These are phyloP conservation scores for Girardia tigrina DNA, from an alignment of 2,888 invertebrate species.

Conservation along the genomic window DNA sequence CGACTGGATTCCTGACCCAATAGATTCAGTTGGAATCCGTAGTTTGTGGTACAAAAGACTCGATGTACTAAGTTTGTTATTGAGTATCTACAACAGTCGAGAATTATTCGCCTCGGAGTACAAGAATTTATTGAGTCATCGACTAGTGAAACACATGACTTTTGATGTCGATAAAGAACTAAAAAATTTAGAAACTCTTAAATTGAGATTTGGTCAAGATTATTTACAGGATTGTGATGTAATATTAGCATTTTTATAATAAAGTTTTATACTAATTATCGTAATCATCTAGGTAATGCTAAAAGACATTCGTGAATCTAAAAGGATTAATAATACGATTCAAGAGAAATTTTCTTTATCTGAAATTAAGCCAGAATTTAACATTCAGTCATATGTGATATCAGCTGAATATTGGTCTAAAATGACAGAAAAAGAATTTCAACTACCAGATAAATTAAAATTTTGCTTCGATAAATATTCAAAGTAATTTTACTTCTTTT, in stretches of 20 bases:
- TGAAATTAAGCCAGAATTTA: not conserved
- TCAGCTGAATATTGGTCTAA: constrained; percentile 97
- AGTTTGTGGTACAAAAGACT: constrained; percentile 55
- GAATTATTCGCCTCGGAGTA: constrained; percentile 96
- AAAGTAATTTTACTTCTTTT: constrained; percentile 49
- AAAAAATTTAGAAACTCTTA: constrained; percentile 70
- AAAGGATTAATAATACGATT: constrained; percentile 65
- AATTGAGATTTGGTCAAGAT: constrained; percentile 54
- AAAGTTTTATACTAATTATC: constrained; percentile 14
- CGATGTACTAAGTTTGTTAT: constrained; percentile 92
- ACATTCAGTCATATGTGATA: constrained; percentile 60
- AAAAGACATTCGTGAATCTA: constrained; percentile 87
- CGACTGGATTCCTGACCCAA: constrained; percentile 41
- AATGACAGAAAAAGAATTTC: constrained; percentile 79
- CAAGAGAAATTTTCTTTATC: constrained; percentile 38
- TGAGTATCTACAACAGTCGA: constrained; percentile 93
- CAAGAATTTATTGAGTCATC: constrained; percentile 75
- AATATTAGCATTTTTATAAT: constrained; percentile 26
- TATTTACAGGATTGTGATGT: constrained; percentile 41
- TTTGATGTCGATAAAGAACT: constrained; percentile 60
- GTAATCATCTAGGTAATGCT: constrained; percentile 59
- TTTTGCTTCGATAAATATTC: constrained; percentile 71
- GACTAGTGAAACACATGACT: constrained; percentile 55
- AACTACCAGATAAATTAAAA: constrained; percentile 67
- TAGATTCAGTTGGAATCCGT: constrained; percentile 35